A percentile compares a stretch with the other conserved stretches of the same genome.
Evolutionary conservation across 2,888 invertebrate species (phyloP).

Genomic region (Hirtodrosophila confusa): DNA sequence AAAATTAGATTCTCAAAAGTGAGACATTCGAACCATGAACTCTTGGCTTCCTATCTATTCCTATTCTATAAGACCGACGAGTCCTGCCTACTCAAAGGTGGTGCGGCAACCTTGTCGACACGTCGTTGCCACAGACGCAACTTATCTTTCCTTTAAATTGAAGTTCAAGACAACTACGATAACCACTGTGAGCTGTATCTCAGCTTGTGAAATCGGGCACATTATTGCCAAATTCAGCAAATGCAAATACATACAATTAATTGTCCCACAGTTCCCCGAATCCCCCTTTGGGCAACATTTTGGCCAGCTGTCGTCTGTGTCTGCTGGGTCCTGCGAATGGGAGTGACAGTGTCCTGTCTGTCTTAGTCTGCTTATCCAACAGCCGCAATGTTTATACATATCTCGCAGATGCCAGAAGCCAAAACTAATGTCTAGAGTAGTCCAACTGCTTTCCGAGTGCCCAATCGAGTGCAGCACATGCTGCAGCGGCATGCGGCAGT

Average conservation of each 20-base stretch:
- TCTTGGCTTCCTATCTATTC: too few relatives aligned
- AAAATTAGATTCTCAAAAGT: too few relatives aligned
- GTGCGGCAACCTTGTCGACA: too few relatives aligned
- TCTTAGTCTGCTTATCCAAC: background rate
- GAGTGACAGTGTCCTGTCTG: slow-evolving; percentile 1
- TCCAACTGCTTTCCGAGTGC: slow-evolving; percentile 9
- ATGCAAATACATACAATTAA: slow-evolving; percentile 12
- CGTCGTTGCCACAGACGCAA: background rate
- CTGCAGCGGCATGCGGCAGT: slow-evolving; percentile 23
- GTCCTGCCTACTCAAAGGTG: too few relatives aligned
- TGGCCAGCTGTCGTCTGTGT: slow-evolving; percentile 6
- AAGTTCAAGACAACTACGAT: background rate
- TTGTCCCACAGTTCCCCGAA: background rate
- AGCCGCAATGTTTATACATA: slow-evolving; percentile 33
- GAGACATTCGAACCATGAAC: too few relatives aligned
- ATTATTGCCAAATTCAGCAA: slow-evolving; percentile 7
- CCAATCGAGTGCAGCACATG: slow-evolving; percentile 29
- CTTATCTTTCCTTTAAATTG: too few relatives aligned
- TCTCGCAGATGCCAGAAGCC: slow-evolving; percentile 6
- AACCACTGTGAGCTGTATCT: too few relatives aligned
- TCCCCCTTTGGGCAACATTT: slow-evolving; percentile 21
- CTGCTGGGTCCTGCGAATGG: background rate
- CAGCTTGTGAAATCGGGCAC: background rate
- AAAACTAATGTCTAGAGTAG: slow-evolving; percentile 12
- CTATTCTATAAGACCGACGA: too few relatives aligned